Conservation (phyloP, 2,797 vertebrate genomes). For the Catamblyrhynchus diadema region DNA sequence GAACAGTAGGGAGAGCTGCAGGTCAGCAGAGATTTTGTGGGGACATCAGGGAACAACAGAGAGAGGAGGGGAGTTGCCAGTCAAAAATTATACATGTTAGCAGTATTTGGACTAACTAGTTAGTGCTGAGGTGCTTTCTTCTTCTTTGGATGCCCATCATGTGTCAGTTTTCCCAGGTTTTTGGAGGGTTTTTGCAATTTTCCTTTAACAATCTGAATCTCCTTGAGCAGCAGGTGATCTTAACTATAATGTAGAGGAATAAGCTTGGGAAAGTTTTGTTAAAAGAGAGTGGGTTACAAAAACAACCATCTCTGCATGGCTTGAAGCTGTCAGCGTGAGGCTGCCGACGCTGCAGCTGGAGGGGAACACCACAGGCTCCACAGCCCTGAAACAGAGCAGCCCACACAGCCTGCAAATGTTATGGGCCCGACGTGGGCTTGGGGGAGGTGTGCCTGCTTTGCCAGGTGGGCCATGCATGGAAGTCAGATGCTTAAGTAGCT, state of each 20-base stretch:
- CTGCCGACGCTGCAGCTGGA: slow-evolving; percentile 21
- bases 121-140: background rate
- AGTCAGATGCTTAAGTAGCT: slow-evolving; percentile 24
- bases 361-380: background rate
- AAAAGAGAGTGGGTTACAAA: slow-evolving; percentile 45
- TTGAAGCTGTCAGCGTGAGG: slow-evolving; percentile 40
- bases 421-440: background rate
- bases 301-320: slow-evolving; percentile 33
- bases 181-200: background rate
- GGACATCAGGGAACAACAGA: background rate
- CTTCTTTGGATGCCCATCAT: background rate
- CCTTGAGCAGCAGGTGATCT: slow-evolving; percentile 24
- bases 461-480: slow-evolving; percentile 10
- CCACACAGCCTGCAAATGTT: slow-evolving; percentile 42
- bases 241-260: background rate
- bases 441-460: slow-evolving; percentile 9
- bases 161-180: background rate
- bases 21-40: background rate
- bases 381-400: background rate
- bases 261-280: slow-evolving; percentile 61
- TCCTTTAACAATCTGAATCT: background rate
- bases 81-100: background rate
- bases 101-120: background rate
- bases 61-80: background rate
- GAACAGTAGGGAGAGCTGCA: background rate